These are phyloP conservation scores for Kryptopterus vitreolus DNA, from an alignment of 2,797 vertebrate genomes.

Conservation along the genomic window DNA sequence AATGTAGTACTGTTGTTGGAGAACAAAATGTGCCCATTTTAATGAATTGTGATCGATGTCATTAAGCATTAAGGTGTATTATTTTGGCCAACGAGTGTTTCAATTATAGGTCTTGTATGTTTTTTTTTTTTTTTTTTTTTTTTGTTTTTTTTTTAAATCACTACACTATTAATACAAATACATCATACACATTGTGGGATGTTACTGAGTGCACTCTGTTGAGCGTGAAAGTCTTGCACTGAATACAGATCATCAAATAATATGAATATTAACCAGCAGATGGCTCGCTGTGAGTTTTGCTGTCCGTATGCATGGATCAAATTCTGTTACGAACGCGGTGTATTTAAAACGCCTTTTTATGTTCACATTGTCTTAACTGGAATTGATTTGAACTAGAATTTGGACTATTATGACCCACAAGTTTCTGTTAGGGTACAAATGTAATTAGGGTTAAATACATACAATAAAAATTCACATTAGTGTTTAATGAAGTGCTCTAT, in stretches of 20 bases:
- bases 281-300: conserved; percentile 34
- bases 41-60: too few relatives aligned
- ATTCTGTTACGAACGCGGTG: neutral
- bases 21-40: neutral
- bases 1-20: neutral
- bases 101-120: too few relatives aligned
- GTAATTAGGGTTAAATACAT: neutral
- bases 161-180: neutral
- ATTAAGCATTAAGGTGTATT: neutral
- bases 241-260: conserved; percentile 35
- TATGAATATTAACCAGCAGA: conserved; percentile 46
- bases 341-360: neutral
- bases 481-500: neutral
- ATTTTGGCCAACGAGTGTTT: neutral
- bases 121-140: too few relatives aligned
- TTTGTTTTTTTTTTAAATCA: too few relatives aligned
- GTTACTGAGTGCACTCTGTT: neutral
- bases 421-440: neutral
- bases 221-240: conserved; percentile 15
- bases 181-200: neutral
- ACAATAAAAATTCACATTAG: neutral
- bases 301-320: conserved; percentile 24
- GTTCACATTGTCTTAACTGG: too few relatives aligned
- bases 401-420: neutral
- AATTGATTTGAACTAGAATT: too few relatives aligned